Conservation (phyloP, 2,113 vertebrate genomes). For the Strigops habroptila region DNA sequence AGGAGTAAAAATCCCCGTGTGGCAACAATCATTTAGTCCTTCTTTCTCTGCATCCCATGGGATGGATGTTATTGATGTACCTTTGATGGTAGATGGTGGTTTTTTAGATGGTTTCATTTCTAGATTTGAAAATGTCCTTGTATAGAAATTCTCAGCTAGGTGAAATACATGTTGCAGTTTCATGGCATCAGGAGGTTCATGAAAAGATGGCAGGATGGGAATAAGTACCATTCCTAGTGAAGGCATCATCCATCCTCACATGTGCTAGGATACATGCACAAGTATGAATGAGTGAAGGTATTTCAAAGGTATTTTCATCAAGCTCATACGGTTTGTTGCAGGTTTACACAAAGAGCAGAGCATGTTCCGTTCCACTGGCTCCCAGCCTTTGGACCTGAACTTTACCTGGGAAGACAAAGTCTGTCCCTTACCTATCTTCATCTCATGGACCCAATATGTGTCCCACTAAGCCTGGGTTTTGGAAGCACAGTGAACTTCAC, state of each 20-base stretch:
- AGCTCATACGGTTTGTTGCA: neutral
- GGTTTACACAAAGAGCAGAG: neutral
- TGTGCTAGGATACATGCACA: neutral
- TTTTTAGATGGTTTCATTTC: neutral
- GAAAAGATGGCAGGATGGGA: neutral
- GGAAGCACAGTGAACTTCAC: neutral
- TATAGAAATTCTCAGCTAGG: neutral
- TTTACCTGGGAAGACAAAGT: neutral
- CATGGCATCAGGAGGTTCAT: neutral
- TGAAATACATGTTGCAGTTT: neutral
- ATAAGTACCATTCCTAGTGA: neutral
- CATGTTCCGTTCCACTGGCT: neutral
- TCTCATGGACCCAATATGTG: neutral
- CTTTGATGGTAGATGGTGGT: neutral
- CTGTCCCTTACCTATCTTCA: neutral
- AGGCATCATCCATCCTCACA: neutral
- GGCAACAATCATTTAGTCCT: rapidly evolving
- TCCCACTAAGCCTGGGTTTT: neutral
- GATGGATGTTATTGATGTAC: neutral
- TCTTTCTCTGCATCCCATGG: neutral
- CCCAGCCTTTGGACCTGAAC: neutral
- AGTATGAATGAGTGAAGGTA: neutral
- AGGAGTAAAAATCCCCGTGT: neutral
- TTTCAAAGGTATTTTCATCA: neutral
- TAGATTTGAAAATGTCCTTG: neutral